A percentile compares a stretch with the other conserved stretches of the same genome.
These are phyloP conservation scores for Lutraria rhynchaena DNA, from an alignment of 1,140 invertebrate species.

Conservation along the genomic window DNA sequence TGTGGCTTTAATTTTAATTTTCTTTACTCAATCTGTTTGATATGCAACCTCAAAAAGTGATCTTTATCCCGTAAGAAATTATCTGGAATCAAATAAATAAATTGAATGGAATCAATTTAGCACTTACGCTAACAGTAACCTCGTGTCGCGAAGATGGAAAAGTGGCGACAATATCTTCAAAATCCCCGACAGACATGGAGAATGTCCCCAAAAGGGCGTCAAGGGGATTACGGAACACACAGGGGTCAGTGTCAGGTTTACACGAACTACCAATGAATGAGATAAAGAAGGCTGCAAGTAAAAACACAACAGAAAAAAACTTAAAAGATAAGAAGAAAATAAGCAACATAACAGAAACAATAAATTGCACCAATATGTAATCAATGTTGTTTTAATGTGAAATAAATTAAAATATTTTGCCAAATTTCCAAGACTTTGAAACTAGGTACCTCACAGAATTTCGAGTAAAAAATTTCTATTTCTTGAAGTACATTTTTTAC, in stretches of 20 bases:
- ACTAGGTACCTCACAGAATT: background rate
- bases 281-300: slow-evolving; percentile 78
- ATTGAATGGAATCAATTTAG: no score
- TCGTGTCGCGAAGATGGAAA: slow-evolving; percentile 62
- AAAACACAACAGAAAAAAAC: slow-evolving; percentile 39
- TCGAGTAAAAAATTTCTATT: background rate
- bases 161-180: slow-evolving; percentile 71
- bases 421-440: background rate
- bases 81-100: no score
- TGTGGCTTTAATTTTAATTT: no score
- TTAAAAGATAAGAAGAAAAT: slow-evolving; percentile 35
- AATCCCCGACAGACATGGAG: slow-evolving; percentile 93
- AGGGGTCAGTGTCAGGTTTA: slow-evolving; percentile 71
- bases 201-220: slow-evolving; percentile 98
- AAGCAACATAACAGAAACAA: slow-evolving; percentile 9
- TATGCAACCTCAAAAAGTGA: no score
- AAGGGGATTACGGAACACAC: slow-evolving; percentile 85
- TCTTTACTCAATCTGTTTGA: no score
- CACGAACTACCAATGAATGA: slow-evolving; percentile 71
- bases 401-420: background rate
- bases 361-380: background rate
- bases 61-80: no score
- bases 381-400: background rate
- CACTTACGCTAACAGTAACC: slow-evolving; percentile 72
- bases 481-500: no score